Evolutionary conservation across 2,888 invertebrate species (phyloP).

Genomic region (Aspidiotus destructor): DNA sequence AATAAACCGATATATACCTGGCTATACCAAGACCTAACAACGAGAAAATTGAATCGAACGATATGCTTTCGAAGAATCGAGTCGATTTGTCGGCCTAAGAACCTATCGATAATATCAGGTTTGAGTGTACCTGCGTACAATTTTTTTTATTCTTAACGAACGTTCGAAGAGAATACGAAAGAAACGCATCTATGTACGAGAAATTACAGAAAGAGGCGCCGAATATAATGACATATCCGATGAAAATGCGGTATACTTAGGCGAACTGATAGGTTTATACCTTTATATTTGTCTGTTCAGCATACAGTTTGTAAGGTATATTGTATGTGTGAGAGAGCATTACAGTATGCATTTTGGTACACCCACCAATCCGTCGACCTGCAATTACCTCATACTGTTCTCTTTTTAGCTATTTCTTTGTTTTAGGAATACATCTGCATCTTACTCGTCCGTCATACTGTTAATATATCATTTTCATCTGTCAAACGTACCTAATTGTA

Average conservation of each 20-base stretch:
- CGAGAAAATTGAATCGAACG: too few relatives aligned
- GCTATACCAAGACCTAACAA: too few relatives aligned
- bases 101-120: too few relatives aligned
- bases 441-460: slow-evolving; percentile 28
- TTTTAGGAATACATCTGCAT: slow-evolving; percentile 29
- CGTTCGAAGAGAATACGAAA: neutral
- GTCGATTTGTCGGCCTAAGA: too few relatives aligned
- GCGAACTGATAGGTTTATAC: slow-evolving; percentile 22
- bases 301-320: slow-evolving; percentile 18
- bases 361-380: slow-evolving; percentile 26
- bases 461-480: slow-evolving; percentile 31
- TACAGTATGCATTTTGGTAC: slow-evolving; percentile 8
- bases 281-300: slow-evolving; percentile 19
- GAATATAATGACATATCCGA: slow-evolving; percentile 30
- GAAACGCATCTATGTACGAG: neutral
- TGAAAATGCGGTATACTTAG: slow-evolving; percentile 15
- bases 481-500: slow-evolving; percentile 20
- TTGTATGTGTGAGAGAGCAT: too few relatives aligned
- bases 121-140: too few relatives aligned
- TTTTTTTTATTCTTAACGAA: neutral
- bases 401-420: slow-evolving; percentile 30
- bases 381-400: slow-evolving; percentile 31
- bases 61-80: too few relatives aligned
- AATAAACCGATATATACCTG: too few relatives aligned
- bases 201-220: slow-evolving; percentile 22